Evolutionary conservation across 2,888 invertebrate species (phyloP).

Genomic region (Nebria salina): DNA sequence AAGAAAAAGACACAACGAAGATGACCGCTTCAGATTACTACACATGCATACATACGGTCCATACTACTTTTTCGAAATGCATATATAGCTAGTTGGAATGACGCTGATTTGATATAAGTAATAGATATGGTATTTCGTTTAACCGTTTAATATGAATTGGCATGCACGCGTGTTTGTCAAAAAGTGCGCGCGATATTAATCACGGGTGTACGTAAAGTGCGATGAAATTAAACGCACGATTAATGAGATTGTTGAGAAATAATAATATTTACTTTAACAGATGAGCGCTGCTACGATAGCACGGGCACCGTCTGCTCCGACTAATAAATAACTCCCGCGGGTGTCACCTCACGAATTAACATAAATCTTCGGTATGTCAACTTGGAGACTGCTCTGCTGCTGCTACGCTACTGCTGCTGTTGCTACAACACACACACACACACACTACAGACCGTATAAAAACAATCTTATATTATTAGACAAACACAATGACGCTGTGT

Average conservation of each 20-base stretch:
- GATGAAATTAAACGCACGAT: conserved; percentile 46
- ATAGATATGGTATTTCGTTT: not conserved
- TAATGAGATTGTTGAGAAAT: conserved; percentile 47
- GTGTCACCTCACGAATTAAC: conserved; percentile 46
- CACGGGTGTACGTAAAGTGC: not conserved
- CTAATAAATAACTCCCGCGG: conserved; percentile 42
- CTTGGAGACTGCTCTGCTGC: not conserved
- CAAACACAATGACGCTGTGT: too few relatives aligned
- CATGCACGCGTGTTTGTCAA: conserved; percentile 7
- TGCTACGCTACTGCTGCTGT: not conserved
- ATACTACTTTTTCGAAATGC: not conserved
- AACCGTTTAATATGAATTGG: not conserved
- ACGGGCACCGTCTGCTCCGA: not conserved
- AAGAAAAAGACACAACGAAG: not conserved
- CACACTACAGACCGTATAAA: conserved; percentile 13
- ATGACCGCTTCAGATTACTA: not conserved
- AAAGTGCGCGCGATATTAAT: conserved; percentile 22
- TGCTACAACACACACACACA: not conserved
- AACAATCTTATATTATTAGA: not conserved
- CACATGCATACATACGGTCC: not conserved
- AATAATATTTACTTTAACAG: conserved; percentile 47
- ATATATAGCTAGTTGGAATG: not conserved
- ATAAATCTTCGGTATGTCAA: conserved; percentile 35
- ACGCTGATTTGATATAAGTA: too few relatives aligned
- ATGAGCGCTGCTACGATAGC: conserved; percentile 34